Base-by-base conservation (phyloP, 2,113 vertebrate genomes). In the Tilapia sparmanii region DNA sequence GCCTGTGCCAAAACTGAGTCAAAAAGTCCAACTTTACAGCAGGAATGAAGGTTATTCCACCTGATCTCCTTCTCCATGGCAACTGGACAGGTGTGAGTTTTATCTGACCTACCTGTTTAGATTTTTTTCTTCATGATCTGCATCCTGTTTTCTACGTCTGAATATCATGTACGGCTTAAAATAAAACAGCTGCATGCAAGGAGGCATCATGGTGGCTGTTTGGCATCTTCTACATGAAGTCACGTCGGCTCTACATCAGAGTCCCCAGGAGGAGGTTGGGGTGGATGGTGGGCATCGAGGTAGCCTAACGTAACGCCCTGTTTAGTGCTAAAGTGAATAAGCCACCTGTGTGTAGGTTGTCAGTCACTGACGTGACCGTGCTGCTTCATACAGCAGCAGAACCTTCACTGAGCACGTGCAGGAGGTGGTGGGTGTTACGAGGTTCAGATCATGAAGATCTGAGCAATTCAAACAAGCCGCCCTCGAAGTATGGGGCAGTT, bases 401-500 rank as follows among this genome's bases (percentile, higher is more conserved):
- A 40, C 38, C 10, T 71, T 0, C 38, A 71, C 61, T 68, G 61
- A 68, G 61, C 66, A 71, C 0, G n/a, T 71, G n/a, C 38, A 10
- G 38, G 66, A 40, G 33, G 61, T 66, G 61, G 10, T 66, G 61
- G 31, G 4, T 38, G 61, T 38, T 22, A 22, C 4, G 4, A 38
- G 63, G 63, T 68, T 4, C 19, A 68, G 35, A 40, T 71, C 66
- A 45, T 22, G 0, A 26, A 29, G 16, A 47, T 47, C 24, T 26
- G 24, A 42, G 40, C 22, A 40, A 10, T 7, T 73, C 22, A 42
- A 71, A 71, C 66, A 42, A 45, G 68, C 68, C 38, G 0, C 38
- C 13, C 9, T 45, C 0, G 8, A 73, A 40, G 38, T 16, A 26
- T 45, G 8, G 3, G 0, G 13, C 22, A 45, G 22, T 18, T 0